These are phyloP conservation scores for Rhabdomys pumilio DNA, from an alignment of 2,797 vertebrate genomes.

Conservation along the genomic window DNA sequence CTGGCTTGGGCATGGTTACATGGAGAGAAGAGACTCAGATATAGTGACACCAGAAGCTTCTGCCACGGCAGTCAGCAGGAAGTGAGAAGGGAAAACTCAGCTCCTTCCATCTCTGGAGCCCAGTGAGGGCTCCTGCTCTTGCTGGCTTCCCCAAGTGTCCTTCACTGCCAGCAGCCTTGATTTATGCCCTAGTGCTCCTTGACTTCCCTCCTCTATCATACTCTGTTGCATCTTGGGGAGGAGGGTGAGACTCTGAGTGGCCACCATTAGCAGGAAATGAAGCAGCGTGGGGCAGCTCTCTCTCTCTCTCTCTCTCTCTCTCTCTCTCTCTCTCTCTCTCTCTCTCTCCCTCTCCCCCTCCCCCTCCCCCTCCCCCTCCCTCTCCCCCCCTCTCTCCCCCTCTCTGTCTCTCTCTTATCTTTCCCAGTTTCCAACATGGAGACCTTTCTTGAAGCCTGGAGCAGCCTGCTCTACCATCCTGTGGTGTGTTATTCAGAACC, in stretches of 20 bases:
- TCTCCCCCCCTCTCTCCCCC: too few relatives aligned
- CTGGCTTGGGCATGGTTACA: fast-evolving
- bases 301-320: neutral
- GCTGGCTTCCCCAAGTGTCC: too few relatives aligned
- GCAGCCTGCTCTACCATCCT: neutral
- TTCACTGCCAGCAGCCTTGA: neutral
- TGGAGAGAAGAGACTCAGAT: neutral
- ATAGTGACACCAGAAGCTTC: neutral
- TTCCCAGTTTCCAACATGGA: fast-evolving
- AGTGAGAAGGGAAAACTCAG: neutral
- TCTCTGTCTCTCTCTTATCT: neutral
- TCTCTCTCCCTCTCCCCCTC: too few relatives aligned
- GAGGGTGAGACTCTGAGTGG: neutral
- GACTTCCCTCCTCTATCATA: neutral
- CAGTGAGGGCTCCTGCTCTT: neutral
- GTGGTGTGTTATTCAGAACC: neutral
- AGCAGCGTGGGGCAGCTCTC: neutral
- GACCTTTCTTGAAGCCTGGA: neutral
- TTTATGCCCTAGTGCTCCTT: too few relatives aligned
- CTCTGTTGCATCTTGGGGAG: neutral
- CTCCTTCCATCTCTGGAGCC: neutral
- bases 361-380: neutral
- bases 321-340: too few relatives aligned
- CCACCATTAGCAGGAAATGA: neutral
- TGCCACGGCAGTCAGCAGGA: too few relatives aligned